Evolutionary conservation across 2,888 invertebrate species (phyloP).

Genomic region (Lithophane leautieri): DNA sequence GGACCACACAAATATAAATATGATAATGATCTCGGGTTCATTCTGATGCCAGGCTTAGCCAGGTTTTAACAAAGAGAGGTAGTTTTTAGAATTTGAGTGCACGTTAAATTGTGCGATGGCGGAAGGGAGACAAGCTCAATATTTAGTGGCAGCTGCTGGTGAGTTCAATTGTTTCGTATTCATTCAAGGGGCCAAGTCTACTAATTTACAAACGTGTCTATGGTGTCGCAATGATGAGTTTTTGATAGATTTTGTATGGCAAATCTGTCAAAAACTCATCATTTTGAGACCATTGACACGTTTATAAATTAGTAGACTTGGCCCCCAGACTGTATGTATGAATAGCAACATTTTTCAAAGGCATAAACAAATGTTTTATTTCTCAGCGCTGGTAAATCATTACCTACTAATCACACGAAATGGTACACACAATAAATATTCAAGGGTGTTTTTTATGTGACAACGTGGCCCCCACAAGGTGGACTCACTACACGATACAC

Average conservation of each 20-base stretch:
- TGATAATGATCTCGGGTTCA: background rate
- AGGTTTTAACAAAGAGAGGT: background rate
- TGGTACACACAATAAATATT: background rate
- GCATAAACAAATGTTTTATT: slow-evolving; percentile 60
- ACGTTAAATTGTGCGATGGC: slow-evolving; percentile 46
- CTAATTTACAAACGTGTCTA: too few species aligned
- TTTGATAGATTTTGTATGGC: too few species aligned
- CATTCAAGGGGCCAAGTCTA: too few species aligned
- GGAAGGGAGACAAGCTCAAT: slow-evolving; percentile 73
- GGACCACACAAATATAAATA: too few species aligned
- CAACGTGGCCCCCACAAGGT: background rate
- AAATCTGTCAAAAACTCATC: too few species aligned
- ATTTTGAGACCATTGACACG: too few species aligned
- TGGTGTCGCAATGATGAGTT: too few species aligned
- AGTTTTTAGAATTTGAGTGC: background rate
- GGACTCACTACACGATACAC: background rate
- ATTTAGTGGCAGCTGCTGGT: slow-evolving; percentile 77
- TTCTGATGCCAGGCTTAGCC: background rate
- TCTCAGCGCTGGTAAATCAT: slow-evolving; percentile 70
- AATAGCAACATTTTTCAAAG: background rate
- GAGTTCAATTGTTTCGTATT: slow-evolving; percentile 49
- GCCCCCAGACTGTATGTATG: background rate
- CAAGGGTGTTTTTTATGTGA: background rate
- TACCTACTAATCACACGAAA: background rate
- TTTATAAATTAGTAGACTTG: too few species aligned